Base-by-base conservation (phyloP, 2,797 vertebrate genomes). In the Knipowitschia caucasica region DNA sequence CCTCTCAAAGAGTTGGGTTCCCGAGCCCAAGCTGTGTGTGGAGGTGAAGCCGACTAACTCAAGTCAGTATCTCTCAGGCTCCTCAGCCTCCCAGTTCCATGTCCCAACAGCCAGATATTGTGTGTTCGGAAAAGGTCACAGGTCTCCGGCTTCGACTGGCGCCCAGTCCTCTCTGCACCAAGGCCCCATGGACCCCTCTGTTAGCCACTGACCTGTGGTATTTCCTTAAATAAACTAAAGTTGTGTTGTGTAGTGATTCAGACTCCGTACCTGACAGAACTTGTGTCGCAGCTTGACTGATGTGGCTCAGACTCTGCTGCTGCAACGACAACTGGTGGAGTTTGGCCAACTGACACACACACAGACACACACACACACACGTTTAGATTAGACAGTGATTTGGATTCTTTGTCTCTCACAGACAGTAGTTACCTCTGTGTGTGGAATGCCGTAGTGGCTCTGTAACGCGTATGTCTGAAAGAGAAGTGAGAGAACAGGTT, bases 281-380 rank as follows among this genome's bases (percentile, higher is more conserved):
- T 17, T 67, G 73, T 17, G 91, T 43, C 9, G 92, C 87, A 25
- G 90, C 47, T 59, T 92, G 92, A 70, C 82, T 86, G 61, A 94
- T 77, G 33, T 91, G 82, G 40, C 85, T 68, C 2, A 96, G 92
- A 64, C 93, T 80, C 0, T 93, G 89, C 1, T 93, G 89, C 25
- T 96, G 94, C 77, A 94, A 89, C 0, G 94, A 94, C 74, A 96
- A 71, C 84, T 95, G 94, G 81, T 95, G 94, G 50, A 97, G 88
- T 65, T 97, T 97, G 0, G 91, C 89, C 67, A 96, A 60, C 95
- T 97, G 62, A 50, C 34, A 24, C 34, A 59, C 4, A 45, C 20
- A 50, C 7, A 20, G 14, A 40, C 23, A 5, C 23, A 7, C 20
- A 18, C 4, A 39, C 10, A 18, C 15, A 39, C 11, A 15, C n/a